These are phyloP conservation scores for Oxyura jamaicensis DNA, from an alignment of 2,113 vertebrate species.

Conservation along the genomic window DNA sequence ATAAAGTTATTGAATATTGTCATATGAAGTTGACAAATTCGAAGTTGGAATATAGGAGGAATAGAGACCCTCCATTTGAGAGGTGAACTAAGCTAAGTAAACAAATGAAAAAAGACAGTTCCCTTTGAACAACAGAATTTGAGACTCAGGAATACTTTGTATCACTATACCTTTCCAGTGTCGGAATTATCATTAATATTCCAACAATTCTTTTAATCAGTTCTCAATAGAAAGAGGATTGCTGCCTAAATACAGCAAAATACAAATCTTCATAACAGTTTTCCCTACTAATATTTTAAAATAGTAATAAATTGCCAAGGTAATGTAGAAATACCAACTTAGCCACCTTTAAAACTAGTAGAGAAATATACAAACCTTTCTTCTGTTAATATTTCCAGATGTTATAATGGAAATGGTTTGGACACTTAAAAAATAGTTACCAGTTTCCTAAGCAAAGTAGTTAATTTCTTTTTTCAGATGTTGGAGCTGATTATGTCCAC, in stretches of 20 bases:
- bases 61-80: not conserved
- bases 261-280: not conserved
- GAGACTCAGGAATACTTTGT: not conserved
- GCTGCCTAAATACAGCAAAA: not conserved
- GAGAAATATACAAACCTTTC: not conserved
- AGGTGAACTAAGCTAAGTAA: not conserved
- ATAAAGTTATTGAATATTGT: not conserved
- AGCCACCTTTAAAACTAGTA: not conserved
- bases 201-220: not conserved
- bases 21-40: not conserved
- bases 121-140: not conserved
- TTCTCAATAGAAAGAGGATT: not conserved
- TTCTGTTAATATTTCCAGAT: not conserved
- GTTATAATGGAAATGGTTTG: not conserved
- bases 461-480: not conserved
- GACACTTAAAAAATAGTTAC: not conserved
- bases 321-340: not conserved
- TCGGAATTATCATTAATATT: not conserved
- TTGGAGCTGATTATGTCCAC: not conserved
- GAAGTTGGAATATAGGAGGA: not conserved
- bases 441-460: not conserved
- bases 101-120: not conserved
- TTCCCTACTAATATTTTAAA: not conserved
- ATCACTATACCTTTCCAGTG: not conserved
- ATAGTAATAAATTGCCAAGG: not conserved